Evolutionary conservation across 2,888 invertebrate species (phyloP), one percentile per base, ranked within the genome.

Genomic region (Cheilosia soror): DNA sequence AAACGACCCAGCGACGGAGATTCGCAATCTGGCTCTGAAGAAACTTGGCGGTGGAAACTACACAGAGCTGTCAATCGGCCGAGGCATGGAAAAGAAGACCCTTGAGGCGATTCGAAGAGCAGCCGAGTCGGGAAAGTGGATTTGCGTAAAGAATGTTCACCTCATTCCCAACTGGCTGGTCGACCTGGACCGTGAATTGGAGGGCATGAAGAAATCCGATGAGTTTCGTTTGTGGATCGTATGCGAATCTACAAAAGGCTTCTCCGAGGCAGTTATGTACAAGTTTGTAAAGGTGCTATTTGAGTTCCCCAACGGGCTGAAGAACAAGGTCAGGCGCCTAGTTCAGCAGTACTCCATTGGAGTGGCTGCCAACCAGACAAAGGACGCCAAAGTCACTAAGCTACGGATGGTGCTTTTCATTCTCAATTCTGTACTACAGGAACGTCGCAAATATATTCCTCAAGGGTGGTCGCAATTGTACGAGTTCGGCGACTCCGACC

Each of bases 391-490:
- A 87, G 93, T 94, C 60, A 91, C 93, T 87, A 94, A 94, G 88
- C 94, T 95, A 65, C 93, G 96, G 75, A 95, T 99, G 88, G 95
- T 96, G 5, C 93, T 98, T 15, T 96, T 98, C 85, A 96, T 97
- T 94, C 93, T 97, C 73, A 98, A 99, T 91, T 98, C 99, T 0
- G 93, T 98, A 13, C 93, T 98, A 66, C 96, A 97, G 91, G 99
- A 99, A 92, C 94, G 99, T 49, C 94, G 99, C 78, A 96, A 96
- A 66, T 99, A 96, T 91, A 96, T 98, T 88, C 98, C 98, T 0
- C 97, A 97, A 93, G 95, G 97, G 0, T 98, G 98, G 98, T 96
- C 96, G 0, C 96, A 96, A 90, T 95, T 95, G 90, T 98, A 98
- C 92, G 97, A 98, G 90, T 98, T 98, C 92, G 96, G 95, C 66